Evolutionary conservation across 2,888 invertebrate species (phyloP).

Genomic region (Lepidonotus clava): DNA sequence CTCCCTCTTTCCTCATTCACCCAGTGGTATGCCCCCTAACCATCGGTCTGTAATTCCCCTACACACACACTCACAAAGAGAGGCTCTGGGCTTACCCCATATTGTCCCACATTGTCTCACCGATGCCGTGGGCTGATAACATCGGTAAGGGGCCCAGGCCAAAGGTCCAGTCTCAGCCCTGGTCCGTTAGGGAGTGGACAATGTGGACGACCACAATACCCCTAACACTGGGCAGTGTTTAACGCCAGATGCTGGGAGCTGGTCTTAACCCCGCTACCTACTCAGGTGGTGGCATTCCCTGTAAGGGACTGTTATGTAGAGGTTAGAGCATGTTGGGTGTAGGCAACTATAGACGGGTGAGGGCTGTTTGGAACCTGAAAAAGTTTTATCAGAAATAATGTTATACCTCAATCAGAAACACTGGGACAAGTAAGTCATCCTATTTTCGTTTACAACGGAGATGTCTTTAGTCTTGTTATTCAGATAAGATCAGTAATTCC

Average conservation of each 20-base stretch:
- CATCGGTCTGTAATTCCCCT: neutral
- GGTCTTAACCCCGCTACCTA: neutral
- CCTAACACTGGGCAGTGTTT: neutral
- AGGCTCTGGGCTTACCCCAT: neutral
- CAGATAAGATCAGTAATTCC: too few species aligned
- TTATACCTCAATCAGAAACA: too few species aligned
- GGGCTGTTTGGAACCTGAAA: too few species aligned
- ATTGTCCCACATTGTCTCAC: conserved; percentile 21
- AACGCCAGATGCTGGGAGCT: neutral
- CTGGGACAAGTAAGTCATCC: too few species aligned
- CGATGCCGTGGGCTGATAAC: neutral
- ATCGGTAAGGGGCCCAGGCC: neutral
- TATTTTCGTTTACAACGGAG: too few species aligned
- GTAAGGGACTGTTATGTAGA: neutral
- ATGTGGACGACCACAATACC: neutral
- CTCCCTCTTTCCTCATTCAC: too few species aligned
- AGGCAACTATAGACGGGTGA: neutral
- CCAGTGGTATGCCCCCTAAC: too few species aligned
- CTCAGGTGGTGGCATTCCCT: neutral
- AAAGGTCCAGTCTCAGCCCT: conserved; percentile 6
- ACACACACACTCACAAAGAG: neutral
- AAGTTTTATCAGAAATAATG: too few species aligned
- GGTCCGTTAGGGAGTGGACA: neutral
- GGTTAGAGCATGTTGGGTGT: neutral
- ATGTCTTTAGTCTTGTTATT: too few species aligned